Base-by-base conservation (phyloP, 2,113 vertebrate genomes). In the Lonchura striata region DNA sequence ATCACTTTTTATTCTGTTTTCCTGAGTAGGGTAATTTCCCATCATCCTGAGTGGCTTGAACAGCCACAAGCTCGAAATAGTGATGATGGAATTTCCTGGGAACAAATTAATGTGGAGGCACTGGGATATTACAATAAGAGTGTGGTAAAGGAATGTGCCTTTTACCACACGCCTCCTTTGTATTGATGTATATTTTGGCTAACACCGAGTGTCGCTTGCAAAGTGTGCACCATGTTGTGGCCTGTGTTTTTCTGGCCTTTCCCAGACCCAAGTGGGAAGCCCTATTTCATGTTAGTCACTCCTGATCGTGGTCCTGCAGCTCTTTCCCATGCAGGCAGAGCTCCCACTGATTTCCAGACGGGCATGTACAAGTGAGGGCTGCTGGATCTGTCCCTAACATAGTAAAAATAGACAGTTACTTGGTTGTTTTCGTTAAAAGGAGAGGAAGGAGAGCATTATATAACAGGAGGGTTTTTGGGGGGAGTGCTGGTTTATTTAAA, bases 81-180 rank as follows among this genome's bases (percentile, higher is more conserved):
- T 93, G 87, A 90, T 76, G 91, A 95, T 91, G 96, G 93, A 94
- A 95, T 95, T 97, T 96, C 75, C 91, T 94, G 91, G 94, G 90
- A 93, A 95, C 84, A 95, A 92, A 82, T 90, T 87, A 94, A 95
- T 39, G 66, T 61, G 46, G 78, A 95, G 82, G 94, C 78, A 89
- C 63, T 53, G 56, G 59, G 87, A 76, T 95, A 87, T 82, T 85
- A 61, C 70, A 90, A 89, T 69, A 94, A 91, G 10, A 69, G 41
- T 61, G 78, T 82, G 41, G 70, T 72, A 72, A 70, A 94, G 63
- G 94, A 95, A 90, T 92, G 84, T 80, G 89, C 81, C 54, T 85
- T 89, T 85, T 65, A 76, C 81, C 93, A 37, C 79, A 87, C 7
- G 12, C 50, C 60, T 85, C 68, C 14, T 1, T 59, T 3, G 0